Conservation (phyloP, 1,140 invertebrate genomes). For the Gonatopus flavifemur region DNA sequence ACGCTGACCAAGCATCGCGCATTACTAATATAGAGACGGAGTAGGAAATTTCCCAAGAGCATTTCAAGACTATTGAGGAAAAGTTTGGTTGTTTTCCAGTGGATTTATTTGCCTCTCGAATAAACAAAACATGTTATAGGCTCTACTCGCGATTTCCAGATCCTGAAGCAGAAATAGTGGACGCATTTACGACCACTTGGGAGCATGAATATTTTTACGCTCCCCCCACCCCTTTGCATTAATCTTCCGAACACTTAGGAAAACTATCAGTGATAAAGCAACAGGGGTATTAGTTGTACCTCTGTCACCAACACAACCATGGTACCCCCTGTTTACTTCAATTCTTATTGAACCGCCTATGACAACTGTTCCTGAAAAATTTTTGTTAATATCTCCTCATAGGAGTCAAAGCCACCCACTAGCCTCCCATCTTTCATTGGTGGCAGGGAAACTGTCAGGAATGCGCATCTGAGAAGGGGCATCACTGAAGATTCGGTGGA, state of each 20-base stretch:
- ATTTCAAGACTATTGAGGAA: neutral
- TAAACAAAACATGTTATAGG: neutral
- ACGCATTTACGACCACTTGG: neutral
- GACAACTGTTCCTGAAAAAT: neutral
- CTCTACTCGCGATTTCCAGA: neutral
- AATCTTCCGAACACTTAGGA: neutral
- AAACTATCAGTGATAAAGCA: neutral
- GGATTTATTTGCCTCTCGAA: neutral
- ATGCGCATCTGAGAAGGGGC: conserved; percentile 7
- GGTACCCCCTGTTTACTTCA: neutral
- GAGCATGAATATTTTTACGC: neutral
- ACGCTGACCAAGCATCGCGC: too few species aligned
- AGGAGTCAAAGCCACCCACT: neutral
- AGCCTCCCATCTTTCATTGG: conserved; percentile 7
- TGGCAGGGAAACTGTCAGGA: conserved; percentile 10
- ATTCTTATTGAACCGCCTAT: neutral
- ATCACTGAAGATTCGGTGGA: conserved; percentile 4
- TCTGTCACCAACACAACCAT: neutral
- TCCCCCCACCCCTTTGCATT: too few species aligned
- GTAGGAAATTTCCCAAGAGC: neutral
- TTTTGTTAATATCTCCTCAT: neutral
- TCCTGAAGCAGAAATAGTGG: neutral
- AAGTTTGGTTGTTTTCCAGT: neutral
- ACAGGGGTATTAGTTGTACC: neutral
- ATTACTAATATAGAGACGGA: neutral